Percentiles rank a stretch among this genome's conserved stretches.
These are phyloP conservation scores for Babylonia areolata DNA, from an alignment of 1,140 invertebrate genomes.

Conservation along the genomic window DNA sequence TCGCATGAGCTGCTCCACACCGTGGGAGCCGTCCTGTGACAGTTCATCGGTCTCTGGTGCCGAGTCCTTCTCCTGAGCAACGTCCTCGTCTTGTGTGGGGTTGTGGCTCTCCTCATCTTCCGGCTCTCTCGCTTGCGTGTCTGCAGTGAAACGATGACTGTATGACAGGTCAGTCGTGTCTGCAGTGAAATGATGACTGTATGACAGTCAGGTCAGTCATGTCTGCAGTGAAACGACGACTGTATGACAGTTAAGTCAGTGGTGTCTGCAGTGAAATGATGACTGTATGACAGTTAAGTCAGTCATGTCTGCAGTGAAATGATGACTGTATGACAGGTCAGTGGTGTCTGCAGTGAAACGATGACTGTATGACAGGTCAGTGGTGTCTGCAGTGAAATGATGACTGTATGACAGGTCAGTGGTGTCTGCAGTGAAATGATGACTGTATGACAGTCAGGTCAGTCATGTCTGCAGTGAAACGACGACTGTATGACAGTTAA, in stretches of 20 bases:
- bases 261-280: not conserved
- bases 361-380: too few relatives aligned
- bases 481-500: too few relatives aligned
- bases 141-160: not conserved
- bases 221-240: not conserved
- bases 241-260: not conserved
- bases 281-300: not conserved
- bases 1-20: constrained; percentile 4
- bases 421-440: too few relatives aligned
- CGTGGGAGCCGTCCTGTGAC: not conserved
- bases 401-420: too few relatives aligned
- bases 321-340: too few relatives aligned
- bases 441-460: too few relatives aligned
- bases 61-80: not conserved
- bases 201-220: not conserved
- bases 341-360: too few relatives aligned
- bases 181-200: not conserved
- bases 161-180: not conserved
- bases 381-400: too few relatives aligned
- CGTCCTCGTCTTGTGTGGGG: not conserved
- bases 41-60: not conserved
- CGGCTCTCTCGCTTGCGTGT: not conserved
- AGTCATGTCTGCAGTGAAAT: too few relatives aligned
- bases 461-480: too few relatives aligned
- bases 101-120: not conserved